A percentile compares a stretch with the other conserved stretches of the same genome.
Evolutionary conservation across 2,888 invertebrate genomes (phyloP).

Genomic region (Nephrocerus scutellatus): DNA sequence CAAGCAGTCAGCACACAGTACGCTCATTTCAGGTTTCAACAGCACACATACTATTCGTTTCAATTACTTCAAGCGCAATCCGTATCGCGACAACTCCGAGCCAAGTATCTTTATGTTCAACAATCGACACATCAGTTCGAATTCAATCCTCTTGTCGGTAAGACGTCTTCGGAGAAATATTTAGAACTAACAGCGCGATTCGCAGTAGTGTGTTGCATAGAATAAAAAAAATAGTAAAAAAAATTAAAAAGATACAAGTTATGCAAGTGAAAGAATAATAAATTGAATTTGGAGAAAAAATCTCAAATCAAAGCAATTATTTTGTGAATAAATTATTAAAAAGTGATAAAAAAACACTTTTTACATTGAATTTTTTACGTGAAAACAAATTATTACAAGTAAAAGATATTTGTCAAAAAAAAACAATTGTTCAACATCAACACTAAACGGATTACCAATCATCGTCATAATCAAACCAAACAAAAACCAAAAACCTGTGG

Average conservation of each 20-base stretch:
- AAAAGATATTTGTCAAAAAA: too few species aligned
- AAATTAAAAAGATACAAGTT: neutral
- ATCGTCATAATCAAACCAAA: neutral
- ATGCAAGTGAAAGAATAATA: conserved; percentile 3
- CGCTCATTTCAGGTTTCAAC: conserved; percentile 29
- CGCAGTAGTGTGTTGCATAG: conserved; percentile 13
- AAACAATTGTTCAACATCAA: too few species aligned
- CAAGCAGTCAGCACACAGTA: conserved; percentile 13
- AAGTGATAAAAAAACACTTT: conserved; percentile 1
- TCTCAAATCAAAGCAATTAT: neutral
- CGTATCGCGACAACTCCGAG: conserved; percentile 6
- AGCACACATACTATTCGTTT: neutral
- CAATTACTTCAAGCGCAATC: neutral
- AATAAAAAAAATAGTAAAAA: conserved; percentile 11
- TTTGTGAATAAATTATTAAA: conserved; percentile 1
- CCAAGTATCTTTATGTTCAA: conserved; percentile 21
- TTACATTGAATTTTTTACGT: neutral
- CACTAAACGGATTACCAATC: conserved; percentile 14
- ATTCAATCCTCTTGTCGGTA: conserved; percentile 41
- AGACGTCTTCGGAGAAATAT: conserved; percentile 39
- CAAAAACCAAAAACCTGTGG: conserved; percentile 13
- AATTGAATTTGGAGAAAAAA: neutral
- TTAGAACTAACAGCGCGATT: conserved; percentile 9
- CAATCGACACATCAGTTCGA: conserved; percentile 38
- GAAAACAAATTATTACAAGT: too few species aligned